A percentile compares a stretch with the other conserved stretches of the same genome.
Evolutionary conservation across 2,888 invertebrate species (phyloP).

Genomic region (Agonopterix arenella): DNA sequence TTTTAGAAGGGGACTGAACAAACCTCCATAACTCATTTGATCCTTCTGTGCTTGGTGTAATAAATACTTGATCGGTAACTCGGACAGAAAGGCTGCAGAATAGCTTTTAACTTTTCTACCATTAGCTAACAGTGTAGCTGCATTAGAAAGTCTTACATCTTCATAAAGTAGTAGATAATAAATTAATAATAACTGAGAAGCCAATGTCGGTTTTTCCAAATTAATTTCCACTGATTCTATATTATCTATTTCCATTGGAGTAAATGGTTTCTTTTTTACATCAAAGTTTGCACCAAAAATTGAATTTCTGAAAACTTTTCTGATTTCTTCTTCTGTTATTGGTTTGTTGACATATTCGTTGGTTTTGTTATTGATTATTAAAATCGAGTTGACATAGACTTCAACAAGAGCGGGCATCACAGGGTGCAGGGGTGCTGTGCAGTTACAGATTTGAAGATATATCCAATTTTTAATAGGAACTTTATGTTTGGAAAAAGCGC

Average conservation of each 20-base stretch:
- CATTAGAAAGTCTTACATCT: constrained; percentile 88
- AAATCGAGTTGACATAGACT: constrained; percentile 95
- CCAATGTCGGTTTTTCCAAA: constrained; percentile 81
- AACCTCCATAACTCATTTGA: constrained; percentile 91
- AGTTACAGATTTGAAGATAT: constrained; percentile 93
- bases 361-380: constrained; percentile 80
- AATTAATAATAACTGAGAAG: constrained; percentile 91
- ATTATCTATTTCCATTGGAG: constrained; percentile 75
- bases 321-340: constrained; percentile 92
- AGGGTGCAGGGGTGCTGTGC: constrained; percentile 93
- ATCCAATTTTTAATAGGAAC: constrained; percentile 98
- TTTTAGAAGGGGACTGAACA: constrained; percentile 92
- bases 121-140: constrained; percentile 79
- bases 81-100: constrained; percentile 90
- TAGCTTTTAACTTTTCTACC: constrained; percentile 89
- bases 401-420: constrained; percentile 95
- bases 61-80: constrained; percentile 95
- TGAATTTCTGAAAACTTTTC: constrained; percentile 87
- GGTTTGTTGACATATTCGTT: constrained; percentile 93
- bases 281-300: constrained; percentile 86
- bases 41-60: constrained; percentile 95
- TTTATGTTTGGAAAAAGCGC: constrained; percentile 96
- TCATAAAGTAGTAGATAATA: constrained; percentile 96
- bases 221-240: constrained; percentile 69
- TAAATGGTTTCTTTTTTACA: constrained; percentile 67